Evolutionary conservation across 23 tunicate genomes (phyloP), one percentile per base, ranked within the genome.

Genomic region (Corella eumyota): DNA sequence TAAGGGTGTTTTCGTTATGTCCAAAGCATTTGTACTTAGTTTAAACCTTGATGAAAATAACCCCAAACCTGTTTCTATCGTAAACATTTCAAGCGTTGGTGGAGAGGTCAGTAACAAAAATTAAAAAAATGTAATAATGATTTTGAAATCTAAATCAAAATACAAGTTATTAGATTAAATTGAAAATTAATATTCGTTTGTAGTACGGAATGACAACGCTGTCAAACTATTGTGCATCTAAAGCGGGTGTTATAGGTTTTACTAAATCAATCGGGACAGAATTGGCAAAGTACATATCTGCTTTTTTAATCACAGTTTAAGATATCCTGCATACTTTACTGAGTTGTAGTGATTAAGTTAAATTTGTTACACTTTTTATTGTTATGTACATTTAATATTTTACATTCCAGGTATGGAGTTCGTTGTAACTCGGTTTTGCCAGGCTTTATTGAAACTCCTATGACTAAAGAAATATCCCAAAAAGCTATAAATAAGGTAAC

Each of bases 141-240:
- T 40, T 11, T 9, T 9, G 15, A 40, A 40, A 40, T 40, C 11
- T 40, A 11, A 9, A 9, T 40, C 11, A 15, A 9, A 40, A 40
- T 40, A 15, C 15, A 9, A 40, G 48, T 11, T n/a, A n/a, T 11
- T 40, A 40, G 48, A 9, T 40, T 40, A 40, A 9, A 11, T 15
- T 40, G 13, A 40, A 40, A 9, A 40, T 40, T 40, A 40, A 9
- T 40, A 15, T 15, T 40, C 15, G 48, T 24, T 58, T n/a, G 29
- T n/a, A 71, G 70, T 30, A 21, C 23, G 88, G 88, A 46, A 79
- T 70, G 30, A 60, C 66, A 0, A 88, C 88, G 0, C 86, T 78
- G 55, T 72, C 77, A 7, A 75, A 73, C 40, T 88, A 88, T 61
- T 80, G 81, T n/a, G 96, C 96, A 20, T 73, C 96, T 6, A 88